A percentile compares a stretch with the other conserved stretches of the same genome.
Conservation (phyloP, 2,113 vertebrate genomes). For the Puma concolor region DNA sequence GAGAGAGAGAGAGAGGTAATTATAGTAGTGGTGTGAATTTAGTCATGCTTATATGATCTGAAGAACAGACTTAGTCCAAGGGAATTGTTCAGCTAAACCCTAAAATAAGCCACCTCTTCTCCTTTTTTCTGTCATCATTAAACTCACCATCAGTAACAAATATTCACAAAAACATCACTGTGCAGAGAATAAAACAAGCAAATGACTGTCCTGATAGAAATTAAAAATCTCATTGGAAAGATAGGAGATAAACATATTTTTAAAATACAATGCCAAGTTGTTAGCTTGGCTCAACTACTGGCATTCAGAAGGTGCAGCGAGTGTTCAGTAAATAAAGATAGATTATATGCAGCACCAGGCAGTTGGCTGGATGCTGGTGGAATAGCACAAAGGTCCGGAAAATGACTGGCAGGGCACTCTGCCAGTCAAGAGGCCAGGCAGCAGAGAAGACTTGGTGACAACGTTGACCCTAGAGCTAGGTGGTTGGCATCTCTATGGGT, state of each 20-base stretch:
- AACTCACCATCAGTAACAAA: not conserved
- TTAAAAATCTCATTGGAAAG: not conserved
- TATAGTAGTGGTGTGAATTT: not conserved
- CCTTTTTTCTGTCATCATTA: not conserved
- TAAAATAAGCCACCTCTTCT: not conserved
- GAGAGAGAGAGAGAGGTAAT: not conserved
- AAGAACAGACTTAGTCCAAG: not conserved
- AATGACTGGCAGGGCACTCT: not conserved
- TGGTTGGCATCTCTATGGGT: not conserved
- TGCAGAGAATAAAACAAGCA: not conserved
- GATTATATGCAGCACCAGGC: not conserved
- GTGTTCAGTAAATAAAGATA: not conserved
- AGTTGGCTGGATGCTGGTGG: no score
- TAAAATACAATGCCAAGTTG: not conserved
- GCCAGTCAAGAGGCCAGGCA: not conserved
- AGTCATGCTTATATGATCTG: not conserved
- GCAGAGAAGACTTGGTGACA: not conserved
- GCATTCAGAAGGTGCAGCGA: not conserved
- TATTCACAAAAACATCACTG: not conserved
- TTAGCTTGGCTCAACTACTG: not conserved
- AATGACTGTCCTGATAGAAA: not conserved
- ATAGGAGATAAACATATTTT: not conserved
- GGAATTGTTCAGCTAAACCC: not conserved
- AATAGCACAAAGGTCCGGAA: not conserved
- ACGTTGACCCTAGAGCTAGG: not conserved